Evolutionary conservation across 2,797 vertebrate species (phyloP).

Genomic region (Sciaenops ocellatus): DNA sequence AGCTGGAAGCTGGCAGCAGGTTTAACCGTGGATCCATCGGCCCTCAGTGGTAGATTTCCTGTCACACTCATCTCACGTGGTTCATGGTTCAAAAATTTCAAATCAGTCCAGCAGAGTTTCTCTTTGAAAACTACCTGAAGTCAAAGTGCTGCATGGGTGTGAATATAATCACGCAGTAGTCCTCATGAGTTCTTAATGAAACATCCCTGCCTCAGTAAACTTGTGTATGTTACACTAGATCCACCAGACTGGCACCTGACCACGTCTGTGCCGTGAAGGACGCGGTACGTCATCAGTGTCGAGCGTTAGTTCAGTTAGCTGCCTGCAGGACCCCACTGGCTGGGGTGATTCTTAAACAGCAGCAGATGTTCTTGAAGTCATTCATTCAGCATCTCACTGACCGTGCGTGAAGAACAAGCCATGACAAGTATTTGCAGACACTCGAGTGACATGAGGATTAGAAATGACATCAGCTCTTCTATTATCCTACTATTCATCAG

Average conservation of each 20-base stretch:
- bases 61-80: too few relatives aligned
- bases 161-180: not conserved
- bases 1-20: not conserved
- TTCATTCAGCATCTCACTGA: conserved; percentile 7
- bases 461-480: not conserved
- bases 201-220: not conserved
- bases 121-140: not conserved
- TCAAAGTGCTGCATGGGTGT: not conserved
- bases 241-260: not conserved
- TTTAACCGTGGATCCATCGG: not conserved
- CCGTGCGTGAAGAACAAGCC: not conserved
- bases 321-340: conserved; percentile 59
- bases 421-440: not conserved
- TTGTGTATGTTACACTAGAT: too few relatives aligned
- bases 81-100: not conserved
- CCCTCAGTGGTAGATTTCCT: too few relatives aligned
- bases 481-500: not conserved
- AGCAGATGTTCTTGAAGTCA: not conserved
- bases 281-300: too few relatives aligned
- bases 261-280: not conserved
- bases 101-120: not conserved
- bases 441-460: too few relatives aligned
- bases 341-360: conserved; percentile 40
- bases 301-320: conserved; percentile 9
- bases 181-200: not conserved